Evolutionary conservation across 2,113 vertebrate genomes (phyloP), one percentile per base, ranked within the genome.

Genomic region (Xenopus laevis): DNA sequence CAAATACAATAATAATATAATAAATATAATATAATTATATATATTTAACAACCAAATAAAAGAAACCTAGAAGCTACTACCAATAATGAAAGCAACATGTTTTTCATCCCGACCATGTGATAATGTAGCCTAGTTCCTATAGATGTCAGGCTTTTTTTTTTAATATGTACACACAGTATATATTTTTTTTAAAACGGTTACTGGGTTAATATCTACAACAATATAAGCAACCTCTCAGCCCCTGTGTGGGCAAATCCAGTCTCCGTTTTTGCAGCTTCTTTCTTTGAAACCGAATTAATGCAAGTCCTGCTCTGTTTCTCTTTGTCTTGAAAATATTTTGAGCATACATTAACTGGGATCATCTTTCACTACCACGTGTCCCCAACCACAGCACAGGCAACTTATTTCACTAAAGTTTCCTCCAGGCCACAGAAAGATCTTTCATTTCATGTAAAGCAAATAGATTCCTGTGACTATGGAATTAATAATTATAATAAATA

Each of bases 251-350:
- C 17, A 55, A 4, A 55, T 9, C 17, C 53, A 55, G 15, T 1
- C 53, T 55, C 82, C 87, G 83, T 84, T n/a, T 82, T 89, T 83
- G 84, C 82, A 40, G 71, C 27, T 78, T 70, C 77, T 79, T 74
- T 71, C 65, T 79, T 81, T 79, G 78, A 79, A 46, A 67, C 58
- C 76, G 79, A 82, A 87, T 87, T 84, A 83, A 86, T 85, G 84
- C 83, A 79, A 88, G 79, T 78, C 84, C 47, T 82, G 81, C 87
- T 87, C 80, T 83, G 82, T 53, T 83, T 83, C 81, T 73, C 80
- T 86, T 53, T 86, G 84, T 87, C 83, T 87, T 82, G 77, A 79
- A n/a, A 83, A 86, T 86, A 86, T 83, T 87, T 84, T 81, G 83
- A 81, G 82, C 78, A 85, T 81, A 78, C 84, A 82, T 82, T 84